A percentile compares a stretch with the other conserved stretches of the same genome.
These are phyloP conservation scores for Thalassarche chlororhynchos DNA, from an alignment of 2,113 vertebrate species.

Conservation along the genomic window DNA sequence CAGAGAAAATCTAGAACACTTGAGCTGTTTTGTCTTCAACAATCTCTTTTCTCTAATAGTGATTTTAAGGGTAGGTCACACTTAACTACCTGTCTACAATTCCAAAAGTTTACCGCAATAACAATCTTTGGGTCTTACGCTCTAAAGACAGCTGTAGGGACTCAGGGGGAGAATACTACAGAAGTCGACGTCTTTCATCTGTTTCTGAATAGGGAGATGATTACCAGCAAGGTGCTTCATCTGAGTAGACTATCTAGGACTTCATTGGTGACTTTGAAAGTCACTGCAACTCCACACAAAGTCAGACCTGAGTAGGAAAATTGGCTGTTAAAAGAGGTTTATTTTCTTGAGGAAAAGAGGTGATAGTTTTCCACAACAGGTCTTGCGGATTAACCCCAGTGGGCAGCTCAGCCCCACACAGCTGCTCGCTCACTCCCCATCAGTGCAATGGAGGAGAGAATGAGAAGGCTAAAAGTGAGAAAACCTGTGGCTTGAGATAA, in stretches of 20 bases:
- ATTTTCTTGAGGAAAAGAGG: not conserved
- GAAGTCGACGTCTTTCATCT: not conserved
- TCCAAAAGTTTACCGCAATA: not conserved
- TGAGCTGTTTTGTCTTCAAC: not conserved
- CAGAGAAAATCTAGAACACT: not conserved
- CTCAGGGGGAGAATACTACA: not conserved
- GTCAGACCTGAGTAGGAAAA: not conserved
- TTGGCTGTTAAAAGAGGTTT: not conserved
- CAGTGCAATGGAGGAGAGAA: not conserved
- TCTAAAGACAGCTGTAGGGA: not conserved
- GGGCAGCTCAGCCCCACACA: not conserved
- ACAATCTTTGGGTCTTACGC: not conserved
- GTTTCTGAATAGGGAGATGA: not conserved
- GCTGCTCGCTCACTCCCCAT: fast-evolving
- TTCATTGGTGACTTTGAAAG: not conserved
- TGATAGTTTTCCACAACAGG: not conserved
- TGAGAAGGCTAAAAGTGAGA: not conserved
- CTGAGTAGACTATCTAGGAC: not conserved
- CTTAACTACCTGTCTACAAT: not conserved
- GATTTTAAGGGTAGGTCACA: not conserved
- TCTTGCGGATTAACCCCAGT: not conserved
- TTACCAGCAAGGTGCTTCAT: not conserved
- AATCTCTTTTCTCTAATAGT: not conserved
- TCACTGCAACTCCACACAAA: not conserved
- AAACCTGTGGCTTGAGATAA: not conserved